Conservation (phyloP, 2,113 vertebrate species). For the Erpornis zantholeuca region DNA sequence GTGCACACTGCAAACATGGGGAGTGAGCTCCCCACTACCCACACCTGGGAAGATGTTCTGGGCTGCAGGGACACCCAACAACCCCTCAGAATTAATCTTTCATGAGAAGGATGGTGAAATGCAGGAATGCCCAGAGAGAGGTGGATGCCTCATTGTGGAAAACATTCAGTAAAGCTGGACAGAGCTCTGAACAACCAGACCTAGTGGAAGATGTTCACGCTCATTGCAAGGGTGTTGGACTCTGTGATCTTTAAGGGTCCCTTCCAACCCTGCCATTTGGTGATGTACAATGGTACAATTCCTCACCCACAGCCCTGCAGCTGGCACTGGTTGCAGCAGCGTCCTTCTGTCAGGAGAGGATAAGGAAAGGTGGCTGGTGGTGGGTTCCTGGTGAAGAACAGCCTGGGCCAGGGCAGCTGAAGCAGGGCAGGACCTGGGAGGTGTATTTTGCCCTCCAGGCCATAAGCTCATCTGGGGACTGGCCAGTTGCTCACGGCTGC, state of each 20-base stretch:
- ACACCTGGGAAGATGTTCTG: neutral
- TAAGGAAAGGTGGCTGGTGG: rapidly evolving
- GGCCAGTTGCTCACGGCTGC: neutral
- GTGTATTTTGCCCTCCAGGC: neutral
- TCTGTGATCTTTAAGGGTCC: neutral
- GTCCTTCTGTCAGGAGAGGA: neutral
- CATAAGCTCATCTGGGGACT: rapidly evolving
- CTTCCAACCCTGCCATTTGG: neutral
- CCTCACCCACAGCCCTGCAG: neutral
- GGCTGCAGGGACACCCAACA: neutral
- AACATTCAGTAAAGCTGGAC: neutral
- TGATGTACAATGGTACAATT: neutral
- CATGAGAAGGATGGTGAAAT: neutral
- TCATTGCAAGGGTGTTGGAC: neutral
- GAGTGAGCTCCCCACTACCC: rapidly evolving
- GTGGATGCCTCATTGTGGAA: rapidly evolving
- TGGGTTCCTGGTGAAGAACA: rapidly evolving
- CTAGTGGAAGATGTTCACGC: neutral
- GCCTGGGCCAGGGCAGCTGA: neutral
- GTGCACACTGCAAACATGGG: neutral
- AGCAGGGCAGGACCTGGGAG: neutral
- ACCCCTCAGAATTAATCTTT: neutral
- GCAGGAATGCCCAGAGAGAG: neutral
- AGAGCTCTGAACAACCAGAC: neutral
- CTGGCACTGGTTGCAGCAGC: neutral